phyloP scores from a whole-genome alignment of 2,113 vertebrate species.

The Etia nguti region DNA sequence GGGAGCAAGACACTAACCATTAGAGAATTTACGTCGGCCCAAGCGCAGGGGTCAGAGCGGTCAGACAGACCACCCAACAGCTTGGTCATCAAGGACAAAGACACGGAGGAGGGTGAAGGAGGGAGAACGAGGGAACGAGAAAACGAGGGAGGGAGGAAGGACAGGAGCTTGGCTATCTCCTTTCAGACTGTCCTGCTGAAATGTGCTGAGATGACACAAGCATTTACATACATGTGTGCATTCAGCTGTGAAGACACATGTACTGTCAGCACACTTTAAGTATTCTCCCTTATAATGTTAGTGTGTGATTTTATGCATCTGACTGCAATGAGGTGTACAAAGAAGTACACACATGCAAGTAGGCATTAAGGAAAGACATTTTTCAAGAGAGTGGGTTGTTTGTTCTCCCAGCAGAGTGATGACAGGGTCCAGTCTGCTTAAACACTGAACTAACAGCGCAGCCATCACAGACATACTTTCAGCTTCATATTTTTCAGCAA shows the following conservation, averaged over 20 bases:
- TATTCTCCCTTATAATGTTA: slow-evolving; percentile 21
- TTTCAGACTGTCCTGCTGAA: slow-evolving; percentile 46
- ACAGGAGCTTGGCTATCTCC: slow-evolving; percentile 35
- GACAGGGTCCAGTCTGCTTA: slow-evolving; percentile 23
- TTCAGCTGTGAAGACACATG: slow-evolving; percentile 37
- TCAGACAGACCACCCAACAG: slow-evolving; percentile 69
- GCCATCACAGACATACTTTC: slow-evolving; percentile 32
- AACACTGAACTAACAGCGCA: not conserved
- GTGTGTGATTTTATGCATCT: not conserved
- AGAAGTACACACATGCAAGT: not conserved
- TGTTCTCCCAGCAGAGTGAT: slow-evolving; percentile 5
- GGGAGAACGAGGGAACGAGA: not conserved
- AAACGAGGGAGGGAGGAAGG: not conserved
- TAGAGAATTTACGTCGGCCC: slow-evolving; percentile 66
- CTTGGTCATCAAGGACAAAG: slow-evolving; percentile 65
- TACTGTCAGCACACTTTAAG: slow-evolving; percentile 37
- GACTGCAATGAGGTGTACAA: not conserved
- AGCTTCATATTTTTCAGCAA: slow-evolving; percentile 49
- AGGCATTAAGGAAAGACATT: not conserved
- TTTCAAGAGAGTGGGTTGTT: not conserved
- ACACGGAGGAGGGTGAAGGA: slow-evolving; percentile 13
- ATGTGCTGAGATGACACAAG: slow-evolving; percentile 64
- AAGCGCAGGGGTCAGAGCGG: slow-evolving; percentile 50
- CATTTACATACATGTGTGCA: slow-evolving; percentile 46
- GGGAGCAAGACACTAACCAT: slow-evolving; percentile 52